phyloP scores from a whole-genome alignment of 2,888 invertebrate genomes.

The Drosophila macrospina region DNA sequence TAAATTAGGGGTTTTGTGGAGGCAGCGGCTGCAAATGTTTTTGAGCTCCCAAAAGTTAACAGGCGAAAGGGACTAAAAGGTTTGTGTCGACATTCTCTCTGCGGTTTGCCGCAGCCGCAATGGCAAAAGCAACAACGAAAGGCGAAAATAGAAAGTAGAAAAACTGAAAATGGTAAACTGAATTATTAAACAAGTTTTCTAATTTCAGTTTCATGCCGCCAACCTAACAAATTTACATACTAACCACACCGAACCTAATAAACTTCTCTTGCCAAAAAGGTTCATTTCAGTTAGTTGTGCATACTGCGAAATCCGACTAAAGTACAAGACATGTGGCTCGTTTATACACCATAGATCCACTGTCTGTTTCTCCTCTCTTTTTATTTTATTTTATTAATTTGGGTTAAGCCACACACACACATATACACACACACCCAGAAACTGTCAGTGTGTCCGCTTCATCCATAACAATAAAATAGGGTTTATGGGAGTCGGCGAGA shows the following conservation, averaged over 20 bases:
- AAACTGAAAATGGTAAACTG: slow-evolving; percentile 53
- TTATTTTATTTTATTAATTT: slow-evolving; percentile 71
- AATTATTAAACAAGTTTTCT: slow-evolving; percentile 79
- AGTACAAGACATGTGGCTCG: slow-evolving; percentile 60
- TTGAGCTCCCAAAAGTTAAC: slow-evolving; percentile 42
- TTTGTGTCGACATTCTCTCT: slow-evolving; percentile 39
- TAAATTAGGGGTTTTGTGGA: slow-evolving; percentile 31
- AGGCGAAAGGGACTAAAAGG: slow-evolving; percentile 63
- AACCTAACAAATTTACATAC: slow-evolving; percentile 65
- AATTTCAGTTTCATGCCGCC: slow-evolving; percentile 69
- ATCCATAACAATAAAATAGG: slow-evolving; percentile 50
- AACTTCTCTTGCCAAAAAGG: slow-evolving; percentile 58
- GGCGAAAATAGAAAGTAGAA: not conserved
- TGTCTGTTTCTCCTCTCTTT: slow-evolving; percentile 43
- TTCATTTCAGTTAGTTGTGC: slow-evolving; percentile 58
- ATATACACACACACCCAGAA: too few relatives aligned
- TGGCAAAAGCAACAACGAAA: slow-evolving; percentile 11
- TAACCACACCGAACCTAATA: slow-evolving; percentile 64
- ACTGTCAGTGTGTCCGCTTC: slow-evolving; percentile 32
- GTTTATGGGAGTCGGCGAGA: not conserved
- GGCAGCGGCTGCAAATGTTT: slow-evolving; percentile 43
- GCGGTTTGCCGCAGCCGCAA: slow-evolving; percentile 43
- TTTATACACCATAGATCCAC: slow-evolving; percentile 69
- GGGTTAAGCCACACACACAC: slow-evolving; percentile 69
- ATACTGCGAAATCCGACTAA: slow-evolving; percentile 38